Evolutionary conservation across 2,113 vertebrate species (phyloP).

Genomic region (Hepsetus odoe): DNA sequence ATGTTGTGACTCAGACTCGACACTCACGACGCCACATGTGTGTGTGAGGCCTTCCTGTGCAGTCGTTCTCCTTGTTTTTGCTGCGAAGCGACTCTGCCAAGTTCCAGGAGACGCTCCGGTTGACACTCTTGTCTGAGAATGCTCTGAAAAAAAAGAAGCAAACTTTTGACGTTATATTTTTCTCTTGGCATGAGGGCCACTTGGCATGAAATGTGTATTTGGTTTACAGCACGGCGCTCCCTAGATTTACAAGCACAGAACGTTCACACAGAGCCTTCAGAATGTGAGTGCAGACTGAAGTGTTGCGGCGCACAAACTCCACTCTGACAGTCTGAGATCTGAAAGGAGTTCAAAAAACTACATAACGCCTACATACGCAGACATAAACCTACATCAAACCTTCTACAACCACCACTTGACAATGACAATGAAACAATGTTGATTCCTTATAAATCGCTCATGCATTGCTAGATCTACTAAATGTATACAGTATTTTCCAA

Average conservation of each 20-base stretch:
- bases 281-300: neutral
- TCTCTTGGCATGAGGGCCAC: constrained; percentile 6
- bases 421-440: too few relatives aligned
- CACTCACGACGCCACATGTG: neutral
- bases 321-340: neutral
- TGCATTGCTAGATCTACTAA: too few relatives aligned
- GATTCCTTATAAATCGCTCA: too few relatives aligned
- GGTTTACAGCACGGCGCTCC: constrained; percentile 3
- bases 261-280: neutral
- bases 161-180: neutral
- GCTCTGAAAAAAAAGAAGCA: neutral
- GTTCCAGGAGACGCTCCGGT: neutral
- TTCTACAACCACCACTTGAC: too few relatives aligned
- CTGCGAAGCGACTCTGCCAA: neutral
- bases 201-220: constrained; percentile 25
- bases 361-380: too few relatives aligned
- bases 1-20: neutral
- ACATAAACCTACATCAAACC: too few relatives aligned
- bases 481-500: too few relatives aligned
- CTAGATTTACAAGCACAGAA: constrained; percentile 5
- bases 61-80: too few relatives aligned
- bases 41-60: neutral
- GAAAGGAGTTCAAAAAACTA: neutral
- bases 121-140: constrained; percentile 29
- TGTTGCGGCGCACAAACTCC: neutral